Conservation (phyloP, 2,797 vertebrate genomes). For the Pyrocephalus nanus region DNA sequence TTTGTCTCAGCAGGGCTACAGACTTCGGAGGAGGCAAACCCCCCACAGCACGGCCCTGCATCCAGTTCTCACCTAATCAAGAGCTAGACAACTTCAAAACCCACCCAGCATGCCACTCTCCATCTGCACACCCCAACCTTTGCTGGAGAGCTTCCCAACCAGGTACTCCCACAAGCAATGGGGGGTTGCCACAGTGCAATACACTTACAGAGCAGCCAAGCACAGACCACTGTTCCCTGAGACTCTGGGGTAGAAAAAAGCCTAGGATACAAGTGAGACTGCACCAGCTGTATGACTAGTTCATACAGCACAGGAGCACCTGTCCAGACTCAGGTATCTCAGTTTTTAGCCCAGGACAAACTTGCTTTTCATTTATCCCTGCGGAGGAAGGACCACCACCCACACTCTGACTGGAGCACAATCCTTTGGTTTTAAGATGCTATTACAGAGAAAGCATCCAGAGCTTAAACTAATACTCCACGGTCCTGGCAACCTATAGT, state of each 20-base stretch:
- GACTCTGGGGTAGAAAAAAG: not conserved
- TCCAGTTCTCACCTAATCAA: not conserved
- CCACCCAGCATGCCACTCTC: not conserved
- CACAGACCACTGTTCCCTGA: not conserved
- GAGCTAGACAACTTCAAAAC: not conserved
- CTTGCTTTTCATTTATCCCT: not conserved
- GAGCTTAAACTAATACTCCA: not conserved
- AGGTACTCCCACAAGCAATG: accelerated
- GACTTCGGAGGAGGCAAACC: not conserved
- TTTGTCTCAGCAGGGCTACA: not conserved
- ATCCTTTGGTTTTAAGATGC: not conserved
- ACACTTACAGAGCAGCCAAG: not conserved
- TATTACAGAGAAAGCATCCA: not conserved
- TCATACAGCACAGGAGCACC: not conserved
- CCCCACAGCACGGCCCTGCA: not conserved
- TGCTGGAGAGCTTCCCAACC: not conserved
- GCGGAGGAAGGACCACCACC: not conserved
- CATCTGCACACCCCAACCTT: not conserved
- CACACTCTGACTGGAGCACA: not conserved
- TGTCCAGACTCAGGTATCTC: not conserved
- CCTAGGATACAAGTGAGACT: not conserved
- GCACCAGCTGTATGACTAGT: not conserved
- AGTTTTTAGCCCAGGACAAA: not conserved
- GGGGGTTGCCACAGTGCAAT: not conserved
- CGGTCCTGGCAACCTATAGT: not conserved